Evolutionary conservation across 2,888 invertebrate genomes (phyloP).

Genomic region (Myathropa florea): DNA sequence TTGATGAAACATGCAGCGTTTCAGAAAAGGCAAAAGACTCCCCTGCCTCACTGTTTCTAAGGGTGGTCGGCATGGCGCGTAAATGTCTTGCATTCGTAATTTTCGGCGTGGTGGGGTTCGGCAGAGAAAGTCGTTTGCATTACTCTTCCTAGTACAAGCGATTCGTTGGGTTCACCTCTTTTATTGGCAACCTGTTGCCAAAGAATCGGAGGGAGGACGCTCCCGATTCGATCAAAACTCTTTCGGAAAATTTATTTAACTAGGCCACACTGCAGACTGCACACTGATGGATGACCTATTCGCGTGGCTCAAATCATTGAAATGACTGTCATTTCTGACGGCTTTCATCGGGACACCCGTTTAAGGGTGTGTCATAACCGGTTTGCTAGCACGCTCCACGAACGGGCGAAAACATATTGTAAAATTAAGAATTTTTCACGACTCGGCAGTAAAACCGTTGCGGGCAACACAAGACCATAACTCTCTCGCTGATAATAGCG

Average conservation of each 20-base stretch:
- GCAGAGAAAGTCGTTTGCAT: slow-evolving; percentile 29
- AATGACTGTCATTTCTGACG: slow-evolving; percentile 17
- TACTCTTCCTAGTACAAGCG: slow-evolving; percentile 49
- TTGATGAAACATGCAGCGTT: slow-evolving; percentile 60
- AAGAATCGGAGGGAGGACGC: neutral
- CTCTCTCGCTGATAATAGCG: neutral
- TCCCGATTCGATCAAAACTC: slow-evolving; percentile 29
- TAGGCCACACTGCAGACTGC: slow-evolving; percentile 29
- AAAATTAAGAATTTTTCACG: neutral
- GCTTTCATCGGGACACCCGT: neutral
- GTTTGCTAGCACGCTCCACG: no score
- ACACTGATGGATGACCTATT: slow-evolving; percentile 28
- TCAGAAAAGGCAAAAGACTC: slow-evolving; percentile 15
- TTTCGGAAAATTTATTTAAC: slow-evolving; percentile 28
- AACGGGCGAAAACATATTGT: neutral
- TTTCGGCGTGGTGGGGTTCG: neutral
- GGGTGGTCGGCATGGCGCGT: slow-evolving; percentile 15
- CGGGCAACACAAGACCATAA: neutral
- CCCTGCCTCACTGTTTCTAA: neutral
- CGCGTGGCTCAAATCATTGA: slow-evolving; percentile 23
- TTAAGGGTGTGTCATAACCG: neutral
- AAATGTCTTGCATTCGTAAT: slow-evolving; percentile 60
- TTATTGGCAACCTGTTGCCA: slow-evolving; percentile 45
- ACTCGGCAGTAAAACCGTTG: neutral
- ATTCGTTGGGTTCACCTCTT: slow-evolving; percentile 36